Conservation (phyloP, 1,140 invertebrate genomes). For the Vanessa tameamea region DNA sequence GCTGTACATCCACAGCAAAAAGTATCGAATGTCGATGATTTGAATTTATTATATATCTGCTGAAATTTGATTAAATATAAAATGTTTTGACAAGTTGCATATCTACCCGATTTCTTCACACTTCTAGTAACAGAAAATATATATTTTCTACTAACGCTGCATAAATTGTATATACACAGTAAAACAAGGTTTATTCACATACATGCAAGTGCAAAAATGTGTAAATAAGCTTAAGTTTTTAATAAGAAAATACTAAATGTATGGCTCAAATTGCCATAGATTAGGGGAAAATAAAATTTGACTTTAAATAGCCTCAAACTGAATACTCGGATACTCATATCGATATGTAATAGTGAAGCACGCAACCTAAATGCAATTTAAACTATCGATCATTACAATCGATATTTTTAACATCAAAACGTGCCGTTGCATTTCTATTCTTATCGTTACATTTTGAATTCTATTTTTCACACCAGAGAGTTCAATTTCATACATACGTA, state of each 20-base stretch:
- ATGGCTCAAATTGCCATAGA: no score
- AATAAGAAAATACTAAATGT: not conserved
- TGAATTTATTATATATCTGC: no score
- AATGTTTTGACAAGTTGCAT: no score
- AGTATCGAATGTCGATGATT: no score
- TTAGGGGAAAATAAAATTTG: not conserved
- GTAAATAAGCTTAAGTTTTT: not conserved
- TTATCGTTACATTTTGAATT: constrained; percentile 1
- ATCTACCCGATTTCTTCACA: no score
- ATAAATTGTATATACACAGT: no score
- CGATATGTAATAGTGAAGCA: constrained; percentile 11
- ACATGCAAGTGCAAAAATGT: no score
- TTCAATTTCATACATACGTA: constrained; percentile 6
- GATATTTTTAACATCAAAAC: constrained; percentile 45
- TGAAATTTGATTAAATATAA: no score
- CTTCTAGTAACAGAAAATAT: no score
- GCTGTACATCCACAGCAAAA: not conserved
- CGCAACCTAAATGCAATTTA: constrained; percentile 24
- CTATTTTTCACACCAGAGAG: not conserved
- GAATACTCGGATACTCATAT: not conserved
- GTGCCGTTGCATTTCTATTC: constrained; percentile 21
- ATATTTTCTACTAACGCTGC: no score
- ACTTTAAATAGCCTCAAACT: not conserved
- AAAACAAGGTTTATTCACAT: no score
- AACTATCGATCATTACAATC: constrained; percentile 42